A percentile compares a stretch with the other conserved stretches of the same genome.
Evolutionary conservation across 2,888 invertebrate genomes (phyloP).

Genomic region (Carcina quercana): DNA sequence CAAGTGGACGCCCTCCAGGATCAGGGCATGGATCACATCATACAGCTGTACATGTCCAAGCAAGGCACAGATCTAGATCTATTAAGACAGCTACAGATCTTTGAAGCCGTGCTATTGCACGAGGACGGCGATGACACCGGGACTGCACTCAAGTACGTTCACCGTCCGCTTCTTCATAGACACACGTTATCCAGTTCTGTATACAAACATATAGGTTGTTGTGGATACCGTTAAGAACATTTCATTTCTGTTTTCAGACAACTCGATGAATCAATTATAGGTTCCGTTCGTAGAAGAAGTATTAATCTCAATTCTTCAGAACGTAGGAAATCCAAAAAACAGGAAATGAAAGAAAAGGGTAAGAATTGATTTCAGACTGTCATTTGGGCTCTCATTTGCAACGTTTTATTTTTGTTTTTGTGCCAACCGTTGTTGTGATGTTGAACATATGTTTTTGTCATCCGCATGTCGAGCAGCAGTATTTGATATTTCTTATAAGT

Average conservation of each 20-base stretch:
- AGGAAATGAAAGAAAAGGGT: constrained; percentile 81
- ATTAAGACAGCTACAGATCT: constrained; percentile 94
- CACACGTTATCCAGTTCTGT: too few relatives aligned
- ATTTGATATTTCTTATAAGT: too few relatives aligned
- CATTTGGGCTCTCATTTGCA: too few relatives aligned
- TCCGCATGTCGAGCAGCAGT: too few relatives aligned
- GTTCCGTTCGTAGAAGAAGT: constrained; percentile 78
- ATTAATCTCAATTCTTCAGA: constrained; percentile 72
- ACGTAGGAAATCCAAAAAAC: constrained; percentile 81
- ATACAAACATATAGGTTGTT: too few relatives aligned
- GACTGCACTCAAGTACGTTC: constrained; percentile 73
- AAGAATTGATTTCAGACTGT: too few relatives aligned
- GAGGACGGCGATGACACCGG: constrained; percentile 83
- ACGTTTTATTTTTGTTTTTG: too few relatives aligned
- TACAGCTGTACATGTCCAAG: constrained; percentile 91
- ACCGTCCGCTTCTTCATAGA: too few relatives aligned
- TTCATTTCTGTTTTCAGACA: constrained; percentile 67
- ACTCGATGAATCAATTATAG: constrained; percentile 80
- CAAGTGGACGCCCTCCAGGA: constrained; percentile 97
- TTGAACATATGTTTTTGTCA: too few relatives aligned
- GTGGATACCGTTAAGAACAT: too few relatives aligned
- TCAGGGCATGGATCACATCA: constrained; percentile 91
- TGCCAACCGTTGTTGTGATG: too few relatives aligned
- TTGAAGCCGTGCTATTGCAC: constrained; percentile 93
- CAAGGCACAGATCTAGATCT: constrained; percentile 95